Base-by-base conservation (phyloP, 2,888 invertebrate species). In the Ganaspis brasiliensis region DNA sequence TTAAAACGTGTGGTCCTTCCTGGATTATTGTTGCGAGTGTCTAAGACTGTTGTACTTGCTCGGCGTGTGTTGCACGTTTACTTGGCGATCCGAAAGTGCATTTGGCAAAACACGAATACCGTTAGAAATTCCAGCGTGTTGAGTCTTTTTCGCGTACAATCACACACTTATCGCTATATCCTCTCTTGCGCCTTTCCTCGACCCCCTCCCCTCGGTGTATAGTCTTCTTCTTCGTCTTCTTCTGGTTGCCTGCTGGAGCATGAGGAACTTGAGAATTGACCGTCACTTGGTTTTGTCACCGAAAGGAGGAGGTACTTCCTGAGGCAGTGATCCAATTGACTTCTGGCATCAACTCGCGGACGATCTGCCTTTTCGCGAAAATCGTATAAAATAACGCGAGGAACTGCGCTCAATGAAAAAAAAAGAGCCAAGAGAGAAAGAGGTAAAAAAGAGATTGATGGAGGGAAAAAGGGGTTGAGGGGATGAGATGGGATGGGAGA, bases 381-480 rank as follows among this genome's bases (percentile, higher is more conserved):
- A 80, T 77, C 75, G 76, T 74, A 75, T 75, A 45, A 61, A 73
- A 81, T 77, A 56, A 19, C 14, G 59, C 49, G 57, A 75, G 57
- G 57, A 70, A 57, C 56, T 31, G 52, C 14, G 70, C 55, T 16
- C 24, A 19, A n/a, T 49, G 45, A 45, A 45, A 45, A 40, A 40
- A 45, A 67, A 55, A 67, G 71, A 72, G 76, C 73, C 35, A 45
- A 45, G 14, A 55, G 72, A 72, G 77, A 75, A 72, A 73, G 74
- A 77, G 75, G 74, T 74, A 73, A 70, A 77, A 79, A 67, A 72
- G 72, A 78, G 76, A 79, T 75, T 75, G 31, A 71, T 71, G 35
- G 49, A 61, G 37, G 63, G 75, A 63, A 71, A 19, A 70, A 78
- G 63, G 73, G 72, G 77, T 73, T 79, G 74, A 78, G 55, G 63